These are phyloP conservation scores for Eleutherodactylus coqui DNA, from an alignment of 2,797 vertebrate genomes.

Conservation along the genomic window DNA sequence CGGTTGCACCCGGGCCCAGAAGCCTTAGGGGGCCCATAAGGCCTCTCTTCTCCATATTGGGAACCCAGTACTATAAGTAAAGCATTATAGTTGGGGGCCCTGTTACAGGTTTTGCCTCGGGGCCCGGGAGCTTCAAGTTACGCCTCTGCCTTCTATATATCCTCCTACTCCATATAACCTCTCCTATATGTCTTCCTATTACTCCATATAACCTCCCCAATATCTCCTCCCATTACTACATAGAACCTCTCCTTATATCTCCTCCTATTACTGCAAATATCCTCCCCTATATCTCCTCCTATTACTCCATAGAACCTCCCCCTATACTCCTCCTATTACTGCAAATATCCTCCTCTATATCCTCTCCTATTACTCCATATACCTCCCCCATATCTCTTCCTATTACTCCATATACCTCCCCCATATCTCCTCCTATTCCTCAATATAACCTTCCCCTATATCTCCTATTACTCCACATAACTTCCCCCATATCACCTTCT, in stretches of 20 bases:
- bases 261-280: background rate
- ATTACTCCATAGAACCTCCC: background rate
- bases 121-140: no score
- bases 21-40: no score
- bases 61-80: no score
- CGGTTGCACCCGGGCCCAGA: no score
- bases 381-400: background rate
- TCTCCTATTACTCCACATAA: background rate
- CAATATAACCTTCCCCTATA: background rate
- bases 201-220: background rate
- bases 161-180: background rate
- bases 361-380: background rate
- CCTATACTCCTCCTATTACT: background rate
- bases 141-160: no score
- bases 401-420: background rate
- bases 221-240: background rate
- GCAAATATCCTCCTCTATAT: background rate
- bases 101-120: no score
- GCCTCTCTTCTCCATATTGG: no score
- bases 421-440: no score
- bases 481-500: no score
- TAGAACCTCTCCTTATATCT: background rate
- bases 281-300: background rate
- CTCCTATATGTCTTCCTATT: background rate
- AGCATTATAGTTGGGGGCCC: no score